Evolutionary conservation across 1,140 invertebrate genomes (phyloP), one percentile per base, ranked within the genome.

Genomic region (Anastatus disparis): DNA sequence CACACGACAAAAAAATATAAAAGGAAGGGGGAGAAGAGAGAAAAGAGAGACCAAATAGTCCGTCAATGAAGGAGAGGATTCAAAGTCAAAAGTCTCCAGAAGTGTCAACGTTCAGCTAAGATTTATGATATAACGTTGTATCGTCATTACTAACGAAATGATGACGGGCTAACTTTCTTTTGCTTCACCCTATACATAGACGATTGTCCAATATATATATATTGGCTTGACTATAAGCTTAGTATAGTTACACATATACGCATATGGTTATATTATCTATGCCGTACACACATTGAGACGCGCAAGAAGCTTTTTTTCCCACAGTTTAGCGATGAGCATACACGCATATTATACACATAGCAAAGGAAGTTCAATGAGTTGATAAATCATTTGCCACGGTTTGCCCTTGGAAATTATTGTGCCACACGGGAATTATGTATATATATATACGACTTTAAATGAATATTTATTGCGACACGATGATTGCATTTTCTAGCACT

Each of bases 91-190:
- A 62, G 58, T 56, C 69, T 74, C 76, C 72, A 69, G 71, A n/a
- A 63, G 71, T 72, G 73, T 74, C 75, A 76, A 75, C 73, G 71
- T 56, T n/a, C n/a, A n/a, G 56, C 68, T 9, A 67, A 76, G 76
- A 79, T 78, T 77, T 76, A 78, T 76, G 74, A 64, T 35, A n/a
- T n/a, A n/a, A n/a, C 56, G 66, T n/a, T n/a, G n/a, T n/a, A 69
- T 50, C 56, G 59, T n/a, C 35, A 38, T 40, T 12, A 17, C 64
- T 73, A 75, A 77, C 73, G 44, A 76, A 77, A 77, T 74, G 73
- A 76, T 74, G 74, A 77, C 71, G 63, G 63, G 48, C 52, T 42
- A 44, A 44, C 61, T 71, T 65, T 50, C 53, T n/a, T n/a, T n/a
- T n/a, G n/a, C n/a, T n/a, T n/a, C n/a, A n/a, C n/a, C n/a, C n/a